phyloP scores from a whole-genome alignment of 2,113 vertebrate species.

The Neodontobutis hainanensis region DNA sequence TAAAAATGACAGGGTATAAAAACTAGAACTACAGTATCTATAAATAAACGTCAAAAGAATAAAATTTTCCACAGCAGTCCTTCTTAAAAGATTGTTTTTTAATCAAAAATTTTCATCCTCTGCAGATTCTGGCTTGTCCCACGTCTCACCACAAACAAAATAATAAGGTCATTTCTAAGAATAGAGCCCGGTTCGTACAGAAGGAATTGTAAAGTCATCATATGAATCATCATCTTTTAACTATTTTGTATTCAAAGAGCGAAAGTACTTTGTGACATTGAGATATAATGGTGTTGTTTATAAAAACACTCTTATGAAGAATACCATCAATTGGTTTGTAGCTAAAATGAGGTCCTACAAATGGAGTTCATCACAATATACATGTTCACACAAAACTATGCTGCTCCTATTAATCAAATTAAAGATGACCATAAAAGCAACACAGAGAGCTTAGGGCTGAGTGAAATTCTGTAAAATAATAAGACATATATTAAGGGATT shows the following conservation, averaged over 20 bases:
- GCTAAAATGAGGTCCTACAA: background rate
- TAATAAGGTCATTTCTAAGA: constrained; percentile 54
- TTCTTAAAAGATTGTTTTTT: background rate
- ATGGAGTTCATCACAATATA: background rate
- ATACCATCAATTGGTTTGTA: background rate
- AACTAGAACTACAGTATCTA: too few relatives aligned
- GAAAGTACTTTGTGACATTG: constrained; percentile 1
- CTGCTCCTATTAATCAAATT: too few relatives aligned
- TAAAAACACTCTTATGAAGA: background rate
- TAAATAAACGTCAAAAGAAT: too few relatives aligned
- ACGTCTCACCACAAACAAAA: constrained; percentile 34
- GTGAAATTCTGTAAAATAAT: too few relatives aligned
- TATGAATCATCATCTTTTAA: constrained; percentile 8
- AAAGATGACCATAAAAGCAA: too few relatives aligned
- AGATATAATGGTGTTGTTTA: background rate
- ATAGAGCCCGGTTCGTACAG: constrained; percentile 33
- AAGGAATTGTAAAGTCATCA: constrained; percentile 26
- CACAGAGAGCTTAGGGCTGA: too few relatives aligned
- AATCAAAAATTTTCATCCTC: constrained; percentile 7
- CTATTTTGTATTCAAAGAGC: constrained; percentile 4
- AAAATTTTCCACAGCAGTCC: too few relatives aligned
- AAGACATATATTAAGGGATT: too few relatives aligned
- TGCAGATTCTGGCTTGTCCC: constrained; percentile 28
- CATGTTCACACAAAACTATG: background rate
- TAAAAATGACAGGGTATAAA: too few relatives aligned